Conservation (phyloP, 2,113 vertebrate species). For the Octodon degus region DNA sequence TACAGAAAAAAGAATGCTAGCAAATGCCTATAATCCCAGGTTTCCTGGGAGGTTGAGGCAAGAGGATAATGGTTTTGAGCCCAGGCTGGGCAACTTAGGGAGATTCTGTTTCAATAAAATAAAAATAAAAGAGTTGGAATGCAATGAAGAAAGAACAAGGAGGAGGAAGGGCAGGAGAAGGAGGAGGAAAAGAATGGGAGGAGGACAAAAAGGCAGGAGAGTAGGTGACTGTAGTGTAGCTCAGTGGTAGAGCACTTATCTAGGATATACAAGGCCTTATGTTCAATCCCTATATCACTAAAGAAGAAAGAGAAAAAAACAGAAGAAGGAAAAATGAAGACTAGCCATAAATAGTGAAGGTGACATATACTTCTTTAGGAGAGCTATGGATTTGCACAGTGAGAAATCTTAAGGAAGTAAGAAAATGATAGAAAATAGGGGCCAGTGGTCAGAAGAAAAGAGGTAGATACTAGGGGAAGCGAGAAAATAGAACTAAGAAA, state of each 20-base stretch:
- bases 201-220: not conserved
- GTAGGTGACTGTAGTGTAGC: not conserved
- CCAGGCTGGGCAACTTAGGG: not conserved
- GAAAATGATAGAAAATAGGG: not conserved
- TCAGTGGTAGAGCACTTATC: not conserved
- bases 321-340: not conserved
- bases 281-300: not conserved
- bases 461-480: not conserved
- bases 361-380: not conserved
- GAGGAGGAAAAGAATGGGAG: not conserved
- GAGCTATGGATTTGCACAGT: not conserved
- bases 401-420: constrained; percentile 29
- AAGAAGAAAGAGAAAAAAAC: not conserved
- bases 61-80: not conserved
- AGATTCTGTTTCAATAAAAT: not conserved
- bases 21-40: not conserved
- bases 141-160: not conserved
- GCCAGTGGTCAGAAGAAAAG: not conserved
- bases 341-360: constrained; percentile 3
- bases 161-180: not conserved
- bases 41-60: not conserved
- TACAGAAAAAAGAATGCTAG: not conserved
- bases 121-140: not conserved
- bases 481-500: not conserved
- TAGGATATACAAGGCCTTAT: not conserved